Evolutionary conservation across 2,797 vertebrate species (phyloP), one percentile per base, ranked within the genome.

Genomic region (Melanitta fusca): DNA sequence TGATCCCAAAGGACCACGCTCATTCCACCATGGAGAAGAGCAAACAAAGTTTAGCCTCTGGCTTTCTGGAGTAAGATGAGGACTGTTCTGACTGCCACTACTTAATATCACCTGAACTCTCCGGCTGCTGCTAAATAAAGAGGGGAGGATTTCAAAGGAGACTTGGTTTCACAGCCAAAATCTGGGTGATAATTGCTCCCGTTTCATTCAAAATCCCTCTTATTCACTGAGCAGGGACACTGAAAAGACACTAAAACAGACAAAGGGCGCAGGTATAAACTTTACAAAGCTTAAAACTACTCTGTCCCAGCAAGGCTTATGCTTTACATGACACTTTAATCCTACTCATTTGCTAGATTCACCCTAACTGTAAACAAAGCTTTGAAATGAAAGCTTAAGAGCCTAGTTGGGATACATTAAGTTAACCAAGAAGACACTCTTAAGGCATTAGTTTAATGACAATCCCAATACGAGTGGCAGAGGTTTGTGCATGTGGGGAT

Each of bases 331-430:
- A 96, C 97, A 96, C 87, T 81, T 96, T 96, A 97, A 97, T 97
- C 97, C 97, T 94, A 84, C 96, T 97, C 92, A 96, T 97, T 97
- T 97, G 97, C 97, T 96, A 93, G 94, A 97, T 97, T 97, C 96
- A 96, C 89, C 88, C 78, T 51, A 80, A 85, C 78, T 92, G 93
- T 96, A 97, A 97, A 97, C 96, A 97, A 84, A 88, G 91, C 93
- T 97, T 97, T 95, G 88, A 96, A 95, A 97, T 8, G 91, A 84
- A 96, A 94, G 93, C 95, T 97, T 96, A 96, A 96, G 93, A 94
- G 93, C 80, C 71, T 92, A 71, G 10, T 53, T 81, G 88, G 61
- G 82, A 95, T 92, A 97, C 97, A 97, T 97, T 97, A 97, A 97
- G 90, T 91, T 97, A 96, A 97, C 93, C 94, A 96, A 75, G 86